Conservation (phyloP, 2,797 vertebrate species). For the Anabas testudineus region DNA sequence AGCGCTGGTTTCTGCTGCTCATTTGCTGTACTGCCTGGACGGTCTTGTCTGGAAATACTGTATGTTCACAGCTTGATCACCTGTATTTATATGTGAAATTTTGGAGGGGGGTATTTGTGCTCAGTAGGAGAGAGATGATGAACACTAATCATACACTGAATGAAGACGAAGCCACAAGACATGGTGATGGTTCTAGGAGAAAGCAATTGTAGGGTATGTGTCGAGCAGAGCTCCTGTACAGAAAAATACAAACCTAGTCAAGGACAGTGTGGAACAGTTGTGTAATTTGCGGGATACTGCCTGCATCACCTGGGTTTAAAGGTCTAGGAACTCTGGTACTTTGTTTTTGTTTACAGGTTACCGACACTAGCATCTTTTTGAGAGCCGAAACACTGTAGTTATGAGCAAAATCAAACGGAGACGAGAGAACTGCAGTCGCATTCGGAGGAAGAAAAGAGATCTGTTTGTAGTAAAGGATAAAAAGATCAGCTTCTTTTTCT, state of each 20-base stretch:
- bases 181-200: constrained; percentile 3
- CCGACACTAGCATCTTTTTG: neutral
- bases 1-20: neutral
- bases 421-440: constrained; percentile 12
- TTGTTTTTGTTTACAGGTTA: constrained; percentile 34
- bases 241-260: constrained; percentile 16
- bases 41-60: neutral
- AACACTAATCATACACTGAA: constrained; percentile 4
- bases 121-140: neutral
- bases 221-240: neutral
- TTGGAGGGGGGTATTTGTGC: neutral
- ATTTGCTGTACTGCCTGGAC: neutral
- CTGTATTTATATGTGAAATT: neutral
- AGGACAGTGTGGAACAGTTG: constrained; percentile 17
- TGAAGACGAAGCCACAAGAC: constrained; percentile 1
- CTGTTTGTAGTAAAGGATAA: constrained; percentile 39
- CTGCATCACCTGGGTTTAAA: constrained; percentile 15
- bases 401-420: constrained; percentile 21
- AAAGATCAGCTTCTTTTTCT: constrained; percentile 7
- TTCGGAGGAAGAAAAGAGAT: constrained; percentile 13
- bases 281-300: constrained; percentile 20
- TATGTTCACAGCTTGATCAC: neutral
- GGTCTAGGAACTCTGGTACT: constrained; percentile 8
- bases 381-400: neutral
- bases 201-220: constrained; percentile 5